These are phyloP conservation scores for Dermolepida albohirtum DNA, from an alignment of 2,888 invertebrate species.

Conservation along the genomic window DNA sequence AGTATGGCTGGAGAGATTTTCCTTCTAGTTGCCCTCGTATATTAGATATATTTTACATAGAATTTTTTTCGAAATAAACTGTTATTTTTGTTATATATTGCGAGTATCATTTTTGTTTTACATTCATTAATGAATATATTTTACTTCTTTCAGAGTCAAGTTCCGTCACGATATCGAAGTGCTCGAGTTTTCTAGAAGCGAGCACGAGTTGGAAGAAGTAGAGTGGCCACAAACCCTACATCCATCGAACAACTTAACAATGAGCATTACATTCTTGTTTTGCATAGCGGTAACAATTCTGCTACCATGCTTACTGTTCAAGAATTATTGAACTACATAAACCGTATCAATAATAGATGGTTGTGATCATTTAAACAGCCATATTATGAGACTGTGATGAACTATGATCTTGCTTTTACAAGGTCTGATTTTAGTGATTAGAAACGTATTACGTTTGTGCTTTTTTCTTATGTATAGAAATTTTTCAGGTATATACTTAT, in stretches of 20 bases:
- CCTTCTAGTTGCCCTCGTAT: no score
- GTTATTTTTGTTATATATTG: no score
- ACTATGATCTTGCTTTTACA: constrained; percentile 26
- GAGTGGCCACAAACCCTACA: constrained; percentile 55
- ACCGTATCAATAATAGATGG: not conserved
- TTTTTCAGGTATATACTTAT: not conserved
- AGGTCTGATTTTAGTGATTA: constrained; percentile 11
- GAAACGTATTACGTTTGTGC: constrained; percentile 1
- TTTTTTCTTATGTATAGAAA: constrained; percentile 5
- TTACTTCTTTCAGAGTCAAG: constrained; percentile 64
- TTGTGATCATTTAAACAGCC: constrained; percentile 3
- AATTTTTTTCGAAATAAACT: no score
- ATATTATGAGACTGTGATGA: constrained; percentile 38
- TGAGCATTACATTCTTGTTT: constrained; percentile 67
- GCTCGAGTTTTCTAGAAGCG: constrained; percentile 67
- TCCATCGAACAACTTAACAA: constrained; percentile 62
- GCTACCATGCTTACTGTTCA: constrained; percentile 68
- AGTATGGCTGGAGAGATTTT: no score
- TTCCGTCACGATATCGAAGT: constrained; percentile 70
- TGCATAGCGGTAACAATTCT: constrained; percentile 67
- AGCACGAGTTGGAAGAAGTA: constrained; percentile 64
- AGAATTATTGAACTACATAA: constrained; percentile 50
- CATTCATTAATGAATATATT: not conserved
- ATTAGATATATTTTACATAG: no score
- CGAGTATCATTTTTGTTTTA: no score